A percentile compares a stretch with the other conserved stretches of the same genome.
These are phyloP conservation scores for Apamea anceps DNA, from an alignment of 2,888 invertebrate species.

Conservation along the genomic window DNA sequence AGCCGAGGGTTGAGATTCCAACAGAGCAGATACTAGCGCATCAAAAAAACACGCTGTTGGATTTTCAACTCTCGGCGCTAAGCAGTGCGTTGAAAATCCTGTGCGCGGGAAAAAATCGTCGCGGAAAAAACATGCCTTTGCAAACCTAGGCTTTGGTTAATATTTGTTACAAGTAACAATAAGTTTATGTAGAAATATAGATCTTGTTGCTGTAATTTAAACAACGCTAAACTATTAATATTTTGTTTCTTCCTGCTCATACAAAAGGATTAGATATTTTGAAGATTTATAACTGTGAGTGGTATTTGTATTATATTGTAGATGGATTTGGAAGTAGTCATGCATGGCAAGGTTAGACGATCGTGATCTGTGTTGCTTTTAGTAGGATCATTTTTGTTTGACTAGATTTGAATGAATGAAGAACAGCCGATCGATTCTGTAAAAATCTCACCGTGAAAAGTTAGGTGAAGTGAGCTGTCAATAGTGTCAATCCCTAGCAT, in stretches of 20 bases:
- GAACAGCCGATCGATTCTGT: too few relatives aligned
- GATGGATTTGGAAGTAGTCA: background rate
- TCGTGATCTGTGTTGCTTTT: background rate
- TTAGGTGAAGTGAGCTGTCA: too few relatives aligned
- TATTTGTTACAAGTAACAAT: background rate
- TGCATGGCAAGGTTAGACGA: background rate
- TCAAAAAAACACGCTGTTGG: too few relatives aligned
- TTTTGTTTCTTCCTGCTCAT: conserved; percentile 38
- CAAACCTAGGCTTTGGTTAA: background rate
- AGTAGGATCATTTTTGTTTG: too few relatives aligned
- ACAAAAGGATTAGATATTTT: conserved; percentile 66
- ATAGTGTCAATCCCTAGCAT: too few relatives aligned
- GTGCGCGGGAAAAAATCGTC: too few relatives aligned
- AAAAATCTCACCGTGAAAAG: too few relatives aligned
- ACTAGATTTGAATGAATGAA: background rate
- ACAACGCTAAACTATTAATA: conserved; percentile 14
- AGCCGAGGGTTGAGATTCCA: too few relatives aligned
- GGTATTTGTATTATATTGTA: conserved; percentile 33
- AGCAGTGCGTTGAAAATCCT: too few relatives aligned
- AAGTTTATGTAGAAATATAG: background rate
- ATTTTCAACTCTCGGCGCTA: too few relatives aligned
- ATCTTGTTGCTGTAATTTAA: background rate
- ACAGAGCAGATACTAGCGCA: too few relatives aligned
- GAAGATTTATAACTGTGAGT: conserved; percentile 68
- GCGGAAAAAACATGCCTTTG: too few relatives aligned